Percentiles rank a stretch among this genome's conserved stretches.
Evolutionary conservation across 2,888 invertebrate species (phyloP).

Genomic region (Tetheella fluctuosa): DNA sequence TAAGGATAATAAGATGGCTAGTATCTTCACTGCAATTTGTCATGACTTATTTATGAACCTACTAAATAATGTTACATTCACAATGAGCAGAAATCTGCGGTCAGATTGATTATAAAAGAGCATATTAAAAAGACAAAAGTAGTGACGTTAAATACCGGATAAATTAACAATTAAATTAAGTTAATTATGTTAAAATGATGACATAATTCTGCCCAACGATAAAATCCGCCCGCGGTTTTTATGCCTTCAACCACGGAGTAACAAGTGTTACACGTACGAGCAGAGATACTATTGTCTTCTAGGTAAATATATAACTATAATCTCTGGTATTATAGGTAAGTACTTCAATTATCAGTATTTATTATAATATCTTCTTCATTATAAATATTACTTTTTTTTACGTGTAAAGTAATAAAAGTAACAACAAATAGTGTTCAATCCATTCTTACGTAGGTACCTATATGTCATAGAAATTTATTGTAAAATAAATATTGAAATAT

Average conservation of each 20-base stretch:
- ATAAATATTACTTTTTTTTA: background rate
- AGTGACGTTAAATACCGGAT: background rate
- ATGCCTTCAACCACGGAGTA: background rate
- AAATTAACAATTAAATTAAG: background rate
- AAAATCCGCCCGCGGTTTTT: background rate
- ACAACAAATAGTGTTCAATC: too few relatives aligned
- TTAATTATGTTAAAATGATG: background rate
- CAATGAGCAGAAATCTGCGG: too few relatives aligned
- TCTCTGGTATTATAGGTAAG: background rate
- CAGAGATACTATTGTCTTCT: background rate
- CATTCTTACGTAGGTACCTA: too few relatives aligned
- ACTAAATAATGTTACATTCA: too few relatives aligned
- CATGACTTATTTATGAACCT: too few relatives aligned
- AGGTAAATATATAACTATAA: background rate
- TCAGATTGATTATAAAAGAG: too few relatives aligned
- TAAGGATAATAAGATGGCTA: too few relatives aligned
- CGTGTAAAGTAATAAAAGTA: too few relatives aligned
- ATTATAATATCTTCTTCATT: background rate
- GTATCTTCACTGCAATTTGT: too few relatives aligned
- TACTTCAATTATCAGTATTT: background rate
- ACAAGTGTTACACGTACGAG: background rate
- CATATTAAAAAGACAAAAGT: too few relatives aligned
- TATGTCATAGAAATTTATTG: too few relatives aligned
- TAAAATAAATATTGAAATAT: too few relatives aligned
- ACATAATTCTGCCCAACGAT: background rate